phyloP scores from a whole-genome alignment of 1,140 invertebrate genomes.

The Ostrea edulis region DNA sequence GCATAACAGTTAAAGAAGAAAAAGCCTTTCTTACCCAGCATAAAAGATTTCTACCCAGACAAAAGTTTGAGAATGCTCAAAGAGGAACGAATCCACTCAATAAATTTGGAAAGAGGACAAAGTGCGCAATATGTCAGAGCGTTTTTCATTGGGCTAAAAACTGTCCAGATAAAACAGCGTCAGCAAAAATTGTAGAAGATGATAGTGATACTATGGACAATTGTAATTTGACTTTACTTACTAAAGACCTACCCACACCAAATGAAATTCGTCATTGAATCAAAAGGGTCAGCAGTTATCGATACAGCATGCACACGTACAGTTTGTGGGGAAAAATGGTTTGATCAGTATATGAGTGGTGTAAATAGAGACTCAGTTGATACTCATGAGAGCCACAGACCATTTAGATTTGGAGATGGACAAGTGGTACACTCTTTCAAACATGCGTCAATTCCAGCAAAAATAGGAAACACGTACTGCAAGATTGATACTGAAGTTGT shows the following conservation, averaged over 20 bases:
- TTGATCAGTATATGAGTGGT: conserved; percentile 29
- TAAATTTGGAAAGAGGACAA: conserved; percentile 48
- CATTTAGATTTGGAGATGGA: conserved; percentile 61
- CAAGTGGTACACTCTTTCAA: conserved; percentile 50
- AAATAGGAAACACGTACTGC: conserved; percentile 55
- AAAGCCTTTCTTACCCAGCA: too few relatives aligned
- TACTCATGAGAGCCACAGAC: neutral
- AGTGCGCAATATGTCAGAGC: conserved; percentile 42
- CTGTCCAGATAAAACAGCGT: conserved; percentile 36
- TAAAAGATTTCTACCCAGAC: too few relatives aligned
- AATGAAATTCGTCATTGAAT: conserved; percentile 54
- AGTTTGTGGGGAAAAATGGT: conserved; percentile 53
- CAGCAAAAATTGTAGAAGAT: conserved; percentile 8
- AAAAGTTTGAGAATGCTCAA: neutral
- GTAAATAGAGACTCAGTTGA: neutral
- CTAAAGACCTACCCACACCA: neutral
- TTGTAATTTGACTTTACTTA: conserved; percentile 53
- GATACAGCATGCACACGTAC: conserved; percentile 53
- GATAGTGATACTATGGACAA: conserved; percentile 36
- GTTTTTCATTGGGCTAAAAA: conserved; percentile 50
- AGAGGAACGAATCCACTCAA: conserved; percentile 48
- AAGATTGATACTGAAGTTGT: conserved; percentile 58
- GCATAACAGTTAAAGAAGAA: too few relatives aligned
- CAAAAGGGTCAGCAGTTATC: conserved; percentile 48
- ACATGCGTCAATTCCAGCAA: conserved; percentile 48